phyloP scores from a whole-genome alignment of 1,140 invertebrate genomes.

The Drosophila busckii region DNA sequence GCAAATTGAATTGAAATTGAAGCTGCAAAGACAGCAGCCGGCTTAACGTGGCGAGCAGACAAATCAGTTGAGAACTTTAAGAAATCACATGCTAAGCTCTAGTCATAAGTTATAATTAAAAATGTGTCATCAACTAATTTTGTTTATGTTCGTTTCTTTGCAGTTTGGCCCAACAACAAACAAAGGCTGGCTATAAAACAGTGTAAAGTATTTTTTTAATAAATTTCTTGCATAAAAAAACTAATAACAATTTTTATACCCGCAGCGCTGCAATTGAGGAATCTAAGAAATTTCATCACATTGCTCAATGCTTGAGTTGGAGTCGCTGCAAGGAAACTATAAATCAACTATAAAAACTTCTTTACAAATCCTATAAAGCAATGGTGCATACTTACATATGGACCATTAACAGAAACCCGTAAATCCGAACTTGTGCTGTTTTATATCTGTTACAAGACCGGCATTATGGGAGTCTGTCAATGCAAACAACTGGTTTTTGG shows the following conservation, averaged over 20 bases:
- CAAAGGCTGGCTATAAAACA: no score
- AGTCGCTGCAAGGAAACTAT: background rate
- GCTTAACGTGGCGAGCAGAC: slow-evolving; percentile 53
- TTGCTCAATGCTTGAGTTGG: no score
- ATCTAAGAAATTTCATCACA: no score
- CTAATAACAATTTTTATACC: no score
- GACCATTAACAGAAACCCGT: slow-evolving; percentile 80
- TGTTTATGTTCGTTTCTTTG: no score
- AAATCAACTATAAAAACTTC: slow-evolving; percentile 13
- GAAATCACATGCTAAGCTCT: background rate
- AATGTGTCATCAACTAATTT: no score
- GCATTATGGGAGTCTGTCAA: slow-evolving; percentile 79
- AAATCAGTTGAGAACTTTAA: slow-evolving; percentile 42
- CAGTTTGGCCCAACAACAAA: no score
- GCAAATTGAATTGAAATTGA: slow-evolving; percentile 58
- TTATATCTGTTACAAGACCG: slow-evolving; percentile 78
- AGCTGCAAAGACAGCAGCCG: slow-evolving; percentile 27
- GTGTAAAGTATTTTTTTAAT: no score
- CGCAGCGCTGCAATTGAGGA: no score
- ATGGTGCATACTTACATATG: slow-evolving; percentile 78
- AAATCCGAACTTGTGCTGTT: slow-evolving; percentile 79
- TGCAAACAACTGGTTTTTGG: slow-evolving; percentile 78
- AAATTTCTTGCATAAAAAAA: no score
- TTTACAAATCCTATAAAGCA: slow-evolving; percentile 34
- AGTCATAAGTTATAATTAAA: no score